Base-by-base conservation (phyloP, 1,140 invertebrate genomes). In the Microplitis demolitor region DNA sequence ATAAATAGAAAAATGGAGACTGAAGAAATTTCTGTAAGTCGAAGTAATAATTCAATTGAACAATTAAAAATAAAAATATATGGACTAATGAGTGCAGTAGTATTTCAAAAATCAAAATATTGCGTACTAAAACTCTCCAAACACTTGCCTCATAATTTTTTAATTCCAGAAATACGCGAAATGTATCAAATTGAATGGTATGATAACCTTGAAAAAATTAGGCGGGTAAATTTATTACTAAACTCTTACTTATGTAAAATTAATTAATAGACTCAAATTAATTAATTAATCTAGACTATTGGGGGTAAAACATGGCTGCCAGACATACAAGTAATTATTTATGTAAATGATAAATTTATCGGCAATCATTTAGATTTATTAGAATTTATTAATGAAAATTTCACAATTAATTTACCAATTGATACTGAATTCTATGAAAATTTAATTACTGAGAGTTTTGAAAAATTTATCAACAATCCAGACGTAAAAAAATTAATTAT, bases 171-270 rank as follows among this genome's bases (percentile, higher is more conserved):
- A 74, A 72, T 78, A 66, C 50, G 68, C 53, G 76, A 61, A 69
- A 74, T 76, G 76, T 73, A 77, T 62, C 74, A 78, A 64, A 34
- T 77, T 0, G 76, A 77, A 4, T 78, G 77, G 77, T 3, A 71
- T 4, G 76, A 78, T 8, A 72, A 77, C 9, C 63, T 77, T 14
- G 4, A 64, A 33, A 72, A 76, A 62, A 71, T 67, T 58, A 75
- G 71, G 63, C 61, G 53, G 70, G 77, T 78, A 74, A 53, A 13
- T 3, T 4, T 31, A 31, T 39, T 24, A 31, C 9, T 13, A 50
- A 64, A 24, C 11, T 45, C 45, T 1, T 61, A 68, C 9, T 4
- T 33, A 24, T 24, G 0, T 68, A 69, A 13, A 50, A 37, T 6
- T 66, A 14, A 13, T 9, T 69, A 50, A n/a, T 4, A 24, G 24